These are phyloP conservation scores for Labeo rohita DNA, from an alignment of 2,113 vertebrate species.

Conservation along the genomic window DNA sequence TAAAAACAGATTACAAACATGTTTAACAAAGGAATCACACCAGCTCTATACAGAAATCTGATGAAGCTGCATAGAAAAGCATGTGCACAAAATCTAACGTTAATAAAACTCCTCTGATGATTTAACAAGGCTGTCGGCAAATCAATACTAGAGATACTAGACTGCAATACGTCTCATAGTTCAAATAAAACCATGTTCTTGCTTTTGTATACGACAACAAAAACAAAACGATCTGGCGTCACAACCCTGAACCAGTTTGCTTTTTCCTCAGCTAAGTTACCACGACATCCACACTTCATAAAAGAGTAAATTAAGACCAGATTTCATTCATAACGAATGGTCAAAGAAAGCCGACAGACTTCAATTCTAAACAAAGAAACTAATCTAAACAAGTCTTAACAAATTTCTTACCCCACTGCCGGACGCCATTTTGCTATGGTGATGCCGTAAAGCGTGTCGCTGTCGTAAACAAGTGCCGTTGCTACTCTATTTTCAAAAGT, in stretches of 20 bases:
- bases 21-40: neutral
- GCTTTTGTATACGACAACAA: neutral
- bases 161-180: neutral
- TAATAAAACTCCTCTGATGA: neutral
- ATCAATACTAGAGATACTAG: neutral
- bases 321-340: neutral
- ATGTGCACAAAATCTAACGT: neutral
- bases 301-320: too few relatives aligned
- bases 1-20: neutral
- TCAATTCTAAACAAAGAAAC: neutral
- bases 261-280: too few relatives aligned
- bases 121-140: neutral
- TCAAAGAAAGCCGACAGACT: neutral
- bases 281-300: neutral
- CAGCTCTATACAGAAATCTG: neutral
- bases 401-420: conserved; percentile 68
- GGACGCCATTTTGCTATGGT: conserved; percentile 69
- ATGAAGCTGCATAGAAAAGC: neutral
- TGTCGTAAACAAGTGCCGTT: conserved; percentile 21
- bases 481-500: neutral
- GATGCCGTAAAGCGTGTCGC: conserved; percentile 6
- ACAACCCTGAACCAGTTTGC: neutral
- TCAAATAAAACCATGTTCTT: neutral
- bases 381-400: neutral
- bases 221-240: neutral